Evolutionary conservation across 2,888 invertebrate genomes (phyloP), one percentile per base, ranked within the genome.

Genomic region (Scotopteryx bipunctaria): DNA sequence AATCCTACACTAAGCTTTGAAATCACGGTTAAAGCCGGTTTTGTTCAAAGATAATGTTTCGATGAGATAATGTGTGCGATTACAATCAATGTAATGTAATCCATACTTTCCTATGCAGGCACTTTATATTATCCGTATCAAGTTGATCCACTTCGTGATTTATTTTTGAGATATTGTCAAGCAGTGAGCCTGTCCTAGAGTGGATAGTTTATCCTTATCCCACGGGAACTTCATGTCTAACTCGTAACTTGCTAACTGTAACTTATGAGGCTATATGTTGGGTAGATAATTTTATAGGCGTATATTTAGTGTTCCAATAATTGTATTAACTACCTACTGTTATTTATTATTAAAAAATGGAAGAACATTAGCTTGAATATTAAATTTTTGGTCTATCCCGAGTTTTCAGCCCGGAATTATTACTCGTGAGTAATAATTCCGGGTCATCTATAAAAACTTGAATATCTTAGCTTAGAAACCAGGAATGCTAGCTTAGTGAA

Each of bases 171-270:
- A 33, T 13, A 25, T 35, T 14, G 16, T 48, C 19, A 35, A 41
- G 23, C 23, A 37, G 13, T 16, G n/a, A 37, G 14, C 29, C 36
- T 8, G 16, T 32, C 40, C 29, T 11, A 4, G 14, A 32, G 32
- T 15, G 11, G 11, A 36, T 29, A 21, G 23, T 31, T 29, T 49
- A 45, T 44, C 33, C 33, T 25, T 25, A 53, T 49, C 45, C 45
- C 48, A 4, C 27, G 32, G 36, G 41, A 44, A 41, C 37, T 41
- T 37, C 19, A 40, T 40, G 44, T 51, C 50, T 17, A 27, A 45
- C 36, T 48, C 43, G 55, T 56, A 48, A 55, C 51, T 48, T 48
- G 29, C 51, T 43, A 47, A 51, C 43, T 52, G 37, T 48, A 45
- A 56, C 44, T 52, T 56, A 56, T 25, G 45, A 41, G 17, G 27